Evolutionary conservation across 2,888 invertebrate genomes (phyloP).

Genomic region (Caradrina kadenii): DNA sequence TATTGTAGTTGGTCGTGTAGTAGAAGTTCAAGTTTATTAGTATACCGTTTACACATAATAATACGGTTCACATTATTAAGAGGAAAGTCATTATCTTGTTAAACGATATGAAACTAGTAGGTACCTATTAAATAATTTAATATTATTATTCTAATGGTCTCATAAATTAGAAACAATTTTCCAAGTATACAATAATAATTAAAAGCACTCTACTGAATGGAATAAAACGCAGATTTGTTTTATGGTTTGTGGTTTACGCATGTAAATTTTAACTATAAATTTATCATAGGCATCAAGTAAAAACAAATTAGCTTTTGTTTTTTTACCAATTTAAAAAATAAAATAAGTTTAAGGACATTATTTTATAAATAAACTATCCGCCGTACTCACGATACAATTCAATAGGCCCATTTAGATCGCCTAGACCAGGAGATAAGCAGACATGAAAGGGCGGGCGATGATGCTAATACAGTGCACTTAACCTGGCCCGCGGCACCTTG

Average conservation of each 20-base stretch:
- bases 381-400: constrained; percentile 74
- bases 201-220: background rate
- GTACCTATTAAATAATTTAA: constrained; percentile 7
- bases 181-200: constrained; percentile 18
- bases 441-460: constrained; percentile 88
- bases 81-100: constrained; percentile 27
- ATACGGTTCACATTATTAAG: background rate
- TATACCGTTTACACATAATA: no score
- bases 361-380: constrained; percentile 48
- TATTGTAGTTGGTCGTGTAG: constrained; percentile 17
- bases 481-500: constrained; percentile 88
- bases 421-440: constrained; percentile 85
- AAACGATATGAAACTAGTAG: constrained; percentile 27
- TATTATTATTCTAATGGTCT: constrained; percentile 1
- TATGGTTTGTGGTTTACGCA: background rate
- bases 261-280: background rate
- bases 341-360: constrained; percentile 10
- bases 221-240: background rate
- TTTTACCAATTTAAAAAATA: constrained; percentile 17
- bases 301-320: constrained; percentile 13
- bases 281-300: background rate
- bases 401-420: constrained; percentile 86
- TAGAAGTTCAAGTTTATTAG: constrained; percentile 15
- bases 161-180: constrained; percentile 1
- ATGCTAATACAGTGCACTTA: constrained; percentile 88